Evolutionary conservation across 2,113 vertebrate genomes (phyloP).

Genomic region (Anser brachyrhynchus): DNA sequence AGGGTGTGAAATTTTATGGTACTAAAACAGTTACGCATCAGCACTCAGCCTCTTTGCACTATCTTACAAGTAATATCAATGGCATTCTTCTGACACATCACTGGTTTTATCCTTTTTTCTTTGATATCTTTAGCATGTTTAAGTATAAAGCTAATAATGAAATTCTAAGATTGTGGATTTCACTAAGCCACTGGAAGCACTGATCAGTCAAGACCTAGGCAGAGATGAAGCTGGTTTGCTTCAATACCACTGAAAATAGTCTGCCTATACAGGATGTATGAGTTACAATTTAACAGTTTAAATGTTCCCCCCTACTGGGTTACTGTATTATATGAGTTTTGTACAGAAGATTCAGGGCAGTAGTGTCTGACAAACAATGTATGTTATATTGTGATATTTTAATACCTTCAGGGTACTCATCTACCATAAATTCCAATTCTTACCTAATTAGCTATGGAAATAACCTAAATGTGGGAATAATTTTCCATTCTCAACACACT

Average conservation of each 20-base stretch:
- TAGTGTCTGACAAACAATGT: not conserved
- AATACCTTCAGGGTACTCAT: conserved; percentile 11
- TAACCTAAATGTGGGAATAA: conserved; percentile 31
- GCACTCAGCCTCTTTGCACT: not conserved
- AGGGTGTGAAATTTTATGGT: not conserved
- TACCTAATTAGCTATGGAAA: conserved; percentile 55
- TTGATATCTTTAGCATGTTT: not conserved
- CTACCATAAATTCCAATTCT: conserved; percentile 16
- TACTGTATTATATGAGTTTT: not conserved
- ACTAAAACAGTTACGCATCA: conserved; percentile 2
- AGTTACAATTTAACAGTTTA: not conserved
- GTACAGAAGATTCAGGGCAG: not conserved
- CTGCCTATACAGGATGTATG: not conserved
- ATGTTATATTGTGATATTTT: not conserved
- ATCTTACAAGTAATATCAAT: not conserved
- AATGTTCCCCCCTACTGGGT: not conserved
- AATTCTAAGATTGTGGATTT: not conserved
- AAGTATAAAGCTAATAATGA: not conserved
- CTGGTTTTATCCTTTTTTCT: conserved; percentile 1
- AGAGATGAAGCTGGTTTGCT: not conserved
- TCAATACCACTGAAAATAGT: not conserved
- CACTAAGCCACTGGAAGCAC: not conserved
- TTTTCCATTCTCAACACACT: conserved; percentile 27
- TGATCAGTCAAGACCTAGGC: not conserved
- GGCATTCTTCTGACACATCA: not conserved